Percentiles rank a stretch among this genome's conserved stretches.
Conservation (phyloP, 2,888 invertebrate species). For the Piscicola geometra region DNA sequence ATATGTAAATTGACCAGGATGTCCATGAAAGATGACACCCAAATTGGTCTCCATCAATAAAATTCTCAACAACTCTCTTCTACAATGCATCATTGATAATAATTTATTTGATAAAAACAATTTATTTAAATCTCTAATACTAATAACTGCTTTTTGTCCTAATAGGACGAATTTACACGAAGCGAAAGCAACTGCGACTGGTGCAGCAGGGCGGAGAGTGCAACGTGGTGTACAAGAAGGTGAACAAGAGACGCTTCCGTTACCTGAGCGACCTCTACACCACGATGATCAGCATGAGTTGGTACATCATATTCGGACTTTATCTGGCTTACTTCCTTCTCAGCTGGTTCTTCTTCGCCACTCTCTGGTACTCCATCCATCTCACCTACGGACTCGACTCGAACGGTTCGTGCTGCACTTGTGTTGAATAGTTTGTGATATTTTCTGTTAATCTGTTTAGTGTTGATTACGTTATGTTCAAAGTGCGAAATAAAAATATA, state of each 20-base stretch:
- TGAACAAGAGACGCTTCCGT: conserved; percentile 72
- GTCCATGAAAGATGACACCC: no score
- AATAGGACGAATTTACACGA: conserved; percentile 37
- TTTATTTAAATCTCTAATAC: no score
- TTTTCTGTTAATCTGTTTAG: not conserved
- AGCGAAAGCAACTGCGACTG: conserved; percentile 62
- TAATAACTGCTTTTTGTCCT: no score
- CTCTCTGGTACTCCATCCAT: conserved; percentile 90
- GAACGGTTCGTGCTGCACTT: not conserved
- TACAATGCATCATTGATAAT: no score
- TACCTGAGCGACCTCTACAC: conserved; percentile 61
- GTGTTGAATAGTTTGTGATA: no score
- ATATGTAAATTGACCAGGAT: no score
- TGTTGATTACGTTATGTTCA: not conserved
- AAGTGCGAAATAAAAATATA: no score
- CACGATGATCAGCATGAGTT: conserved; percentile 59
- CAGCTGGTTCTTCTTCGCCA: conserved; percentile 85
- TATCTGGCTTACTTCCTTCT: conserved; percentile 63
- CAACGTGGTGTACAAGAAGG: conserved; percentile 89
- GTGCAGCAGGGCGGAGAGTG: conserved; percentile 96
- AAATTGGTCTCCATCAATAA: no score
- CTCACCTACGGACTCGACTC: conserved; percentile 76
- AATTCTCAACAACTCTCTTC: no score
- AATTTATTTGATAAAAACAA: no score
- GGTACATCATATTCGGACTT: conserved; percentile 58